These are phyloP conservation scores for Hephaestus fuliginosus DNA, from an alignment of 2,797 vertebrate species.

Conservation along the genomic window DNA sequence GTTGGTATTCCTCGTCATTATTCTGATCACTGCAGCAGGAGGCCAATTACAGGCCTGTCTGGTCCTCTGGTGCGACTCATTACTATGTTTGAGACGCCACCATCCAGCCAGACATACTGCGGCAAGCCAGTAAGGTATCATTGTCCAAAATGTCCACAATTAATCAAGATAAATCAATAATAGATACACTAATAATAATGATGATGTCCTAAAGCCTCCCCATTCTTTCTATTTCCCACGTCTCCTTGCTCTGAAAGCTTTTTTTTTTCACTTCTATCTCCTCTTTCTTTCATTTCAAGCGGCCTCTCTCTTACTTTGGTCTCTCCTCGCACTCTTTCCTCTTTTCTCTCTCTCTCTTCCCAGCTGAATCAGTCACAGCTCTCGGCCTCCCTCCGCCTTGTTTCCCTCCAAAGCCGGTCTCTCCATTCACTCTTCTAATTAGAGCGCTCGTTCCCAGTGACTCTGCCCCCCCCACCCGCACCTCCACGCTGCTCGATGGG, in stretches of 20 bases:
- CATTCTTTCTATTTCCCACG: too few species aligned
- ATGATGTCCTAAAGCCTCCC: not conserved
- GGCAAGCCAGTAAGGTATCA: not conserved
- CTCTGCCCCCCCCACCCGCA: constrained; percentile 20
- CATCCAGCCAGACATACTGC: not conserved
- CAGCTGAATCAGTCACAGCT: constrained; percentile 10
- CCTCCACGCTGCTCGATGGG: constrained; percentile 38
- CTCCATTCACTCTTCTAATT: constrained; percentile 52
- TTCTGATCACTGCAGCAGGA: not conserved
- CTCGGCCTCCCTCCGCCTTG: not conserved
- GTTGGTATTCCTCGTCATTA: not conserved
- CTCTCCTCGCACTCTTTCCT: not conserved
- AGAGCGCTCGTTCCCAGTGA: constrained; percentile 44
- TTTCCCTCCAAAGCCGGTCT: constrained; percentile 19
- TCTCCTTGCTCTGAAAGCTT: not conserved
- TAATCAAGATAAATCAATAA: not conserved
- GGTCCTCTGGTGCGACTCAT: not conserved
- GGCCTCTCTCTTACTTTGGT: not conserved
- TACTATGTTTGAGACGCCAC: not conserved
- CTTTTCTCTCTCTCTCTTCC: not conserved
- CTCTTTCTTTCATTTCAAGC: not conserved
- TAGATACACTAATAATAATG: too few species aligned
- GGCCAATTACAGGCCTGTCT: not conserved
- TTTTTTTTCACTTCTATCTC: not conserved
- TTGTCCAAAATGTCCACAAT: not conserved